Evolutionary conservation across 2,888 invertebrate species (phyloP), one percentile per base, ranked within the genome.

Genomic region (Prosapia bicincta): DNA sequence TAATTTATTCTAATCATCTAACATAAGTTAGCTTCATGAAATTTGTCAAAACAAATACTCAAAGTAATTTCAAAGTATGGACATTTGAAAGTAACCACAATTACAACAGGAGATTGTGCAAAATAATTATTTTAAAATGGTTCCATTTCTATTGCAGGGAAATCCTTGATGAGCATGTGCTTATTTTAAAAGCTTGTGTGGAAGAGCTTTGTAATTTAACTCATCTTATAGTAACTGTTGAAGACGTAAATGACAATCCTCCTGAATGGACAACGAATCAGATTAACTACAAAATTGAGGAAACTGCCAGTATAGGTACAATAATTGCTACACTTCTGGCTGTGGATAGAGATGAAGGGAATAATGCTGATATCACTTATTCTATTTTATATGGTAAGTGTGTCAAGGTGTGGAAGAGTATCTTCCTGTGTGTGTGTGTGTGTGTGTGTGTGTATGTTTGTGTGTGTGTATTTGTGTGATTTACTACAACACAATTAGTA

Each of bases 191-290:
- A 54, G 54, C 54, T 20, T 54, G 54, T 20, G 7, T 20, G 3
- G 20, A 54, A n/a, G 54, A 54, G 6, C 20, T 20, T 20, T 54
- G 54, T 20, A 54, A 54, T 20, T 20, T 54, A 3, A 54, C 96
- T 25, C 89, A 95, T 81, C 92, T 97, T 7, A 86, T 90, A 66
- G 89, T 94, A 43, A 89, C 89, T 78, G 94, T 97, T 66, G 90
- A 91, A 83, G 97, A 95, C 85, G 92, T 92, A 81, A 97, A 97
- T 86, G 96, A 96, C 85, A 94, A 96, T 85, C 88, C 91, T 76
- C 98, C 98, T 0, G 90, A 90, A 83, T 98, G 98, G 86, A 91
- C 93, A 73, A 91, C 93, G 70, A 89, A 90, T 81, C 90, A 93
- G 82, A 90, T 94, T 76, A 91, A 93, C 83, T 93, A 91, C 77